phyloP scores from a whole-genome alignment of 1,140 invertebrate species.

The Lordiphosa mommai region DNA sequence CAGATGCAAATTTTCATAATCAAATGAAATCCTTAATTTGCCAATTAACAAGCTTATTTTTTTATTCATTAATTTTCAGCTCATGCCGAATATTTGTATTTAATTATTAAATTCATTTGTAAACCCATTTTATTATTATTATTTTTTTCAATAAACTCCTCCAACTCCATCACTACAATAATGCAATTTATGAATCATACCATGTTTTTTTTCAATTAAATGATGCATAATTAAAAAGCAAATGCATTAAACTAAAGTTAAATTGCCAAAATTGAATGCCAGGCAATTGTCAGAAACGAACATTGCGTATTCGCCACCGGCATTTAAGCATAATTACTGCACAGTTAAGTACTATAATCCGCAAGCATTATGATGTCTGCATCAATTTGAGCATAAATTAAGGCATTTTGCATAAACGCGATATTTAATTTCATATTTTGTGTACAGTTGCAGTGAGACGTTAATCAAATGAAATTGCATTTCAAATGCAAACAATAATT shows the following conservation, averaged over 20 bases:
- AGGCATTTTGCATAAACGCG: not conserved
- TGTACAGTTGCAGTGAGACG: not conserved
- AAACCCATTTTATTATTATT: not conserved
- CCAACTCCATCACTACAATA: not conserved
- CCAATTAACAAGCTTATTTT: not conserved
- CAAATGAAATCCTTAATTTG: no score
- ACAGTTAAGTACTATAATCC: slow-evolving; percentile 11
- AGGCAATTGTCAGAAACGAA: slow-evolving; percentile 17
- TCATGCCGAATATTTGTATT: slow-evolving; percentile 11
- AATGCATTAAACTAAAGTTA: slow-evolving; percentile 25
- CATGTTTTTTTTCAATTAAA: slow-evolving; percentile 14
- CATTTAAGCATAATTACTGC: slow-evolving; percentile 27
- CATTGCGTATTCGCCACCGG: slow-evolving; percentile 41
- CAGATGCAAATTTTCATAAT: no score
- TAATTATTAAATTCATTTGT: slow-evolving; percentile 7
- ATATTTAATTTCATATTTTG: slow-evolving; percentile 5
- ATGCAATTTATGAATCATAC: not conserved
- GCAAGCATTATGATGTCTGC: slow-evolving; percentile 12
- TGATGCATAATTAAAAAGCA: slow-evolving; percentile 24
- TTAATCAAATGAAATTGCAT: no score
- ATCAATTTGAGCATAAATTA: slow-evolving; percentile 13
- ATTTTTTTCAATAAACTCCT: not conserved
- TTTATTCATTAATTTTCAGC: not conserved
- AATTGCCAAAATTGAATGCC: not conserved
- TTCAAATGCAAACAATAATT: no score